Conservation (phyloP, 2,888 invertebrate genomes). For the Xylocampa areola region DNA sequence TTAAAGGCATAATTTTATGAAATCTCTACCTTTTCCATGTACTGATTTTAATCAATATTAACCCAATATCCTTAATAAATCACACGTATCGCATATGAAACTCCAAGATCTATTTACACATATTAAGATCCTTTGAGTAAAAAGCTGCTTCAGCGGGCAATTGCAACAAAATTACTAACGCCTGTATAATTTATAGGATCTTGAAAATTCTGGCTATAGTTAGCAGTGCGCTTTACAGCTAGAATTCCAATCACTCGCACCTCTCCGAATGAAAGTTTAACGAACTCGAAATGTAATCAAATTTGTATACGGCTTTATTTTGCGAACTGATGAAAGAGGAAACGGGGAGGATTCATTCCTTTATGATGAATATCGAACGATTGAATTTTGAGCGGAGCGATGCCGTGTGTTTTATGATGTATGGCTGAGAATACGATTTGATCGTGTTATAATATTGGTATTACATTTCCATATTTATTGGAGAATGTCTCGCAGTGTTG, state of each 20-base stretch:
- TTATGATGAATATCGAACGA: conserved; percentile 41
- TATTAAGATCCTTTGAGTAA: too few relatives aligned
- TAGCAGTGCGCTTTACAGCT: conserved; percentile 61
- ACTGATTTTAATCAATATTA: too few relatives aligned
- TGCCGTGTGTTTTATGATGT: conserved; percentile 37
- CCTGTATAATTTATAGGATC: conserved; percentile 15
- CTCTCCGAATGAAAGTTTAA: conserved; percentile 76
- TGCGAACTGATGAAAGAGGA: conserved; percentile 54
- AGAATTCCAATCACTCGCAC: conserved; percentile 72
- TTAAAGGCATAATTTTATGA: too few relatives aligned
- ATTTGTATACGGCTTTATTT: conserved; percentile 75
- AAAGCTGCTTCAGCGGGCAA: conserved; percentile 5
- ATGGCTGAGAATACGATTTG: conserved; percentile 32
- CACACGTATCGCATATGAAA: too few relatives aligned
- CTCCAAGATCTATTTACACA: too few relatives aligned
- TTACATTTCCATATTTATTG: conserved; percentile 23
- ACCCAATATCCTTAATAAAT: too few relatives aligned
- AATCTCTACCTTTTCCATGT: too few relatives aligned
- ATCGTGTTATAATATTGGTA: conserved; percentile 12
- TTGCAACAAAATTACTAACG: conserved; percentile 25
- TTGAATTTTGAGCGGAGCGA: conserved; percentile 43
- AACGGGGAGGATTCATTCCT: conserved; percentile 38
- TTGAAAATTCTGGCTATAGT: conserved; percentile 38
- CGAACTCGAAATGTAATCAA: conserved; percentile 79
- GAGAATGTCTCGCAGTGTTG: too few relatives aligned